Percentiles rank a stretch among this genome's conserved stretches.
phyloP scores from a whole-genome alignment of 1,140 invertebrate genomes.

The Teleogryllus occipitalis region DNA sequence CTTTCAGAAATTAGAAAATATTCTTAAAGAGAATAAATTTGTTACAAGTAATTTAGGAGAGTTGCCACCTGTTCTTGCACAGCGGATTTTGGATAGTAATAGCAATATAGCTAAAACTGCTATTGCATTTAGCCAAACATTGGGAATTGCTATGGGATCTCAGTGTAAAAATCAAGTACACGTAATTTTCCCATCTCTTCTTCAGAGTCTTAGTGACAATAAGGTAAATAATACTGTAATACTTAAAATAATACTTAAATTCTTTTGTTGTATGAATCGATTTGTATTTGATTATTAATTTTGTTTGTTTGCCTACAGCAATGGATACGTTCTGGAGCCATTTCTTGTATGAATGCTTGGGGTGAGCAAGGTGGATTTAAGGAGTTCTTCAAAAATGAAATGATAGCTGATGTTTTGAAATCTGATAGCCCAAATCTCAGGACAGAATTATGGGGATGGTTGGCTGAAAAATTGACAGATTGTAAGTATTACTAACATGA shows the following conservation, averaged over 20 bases:
- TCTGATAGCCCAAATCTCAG: conserved; percentile 73
- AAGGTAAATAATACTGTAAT: conserved; percentile 46
- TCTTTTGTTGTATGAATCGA: too few species aligned
- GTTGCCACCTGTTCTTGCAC: conserved; percentile 65
- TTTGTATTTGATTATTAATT: conserved; percentile 15
- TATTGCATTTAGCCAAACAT: conserved; percentile 66
- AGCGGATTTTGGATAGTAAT: conserved; percentile 78
- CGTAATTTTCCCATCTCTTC: conserved; percentile 72
- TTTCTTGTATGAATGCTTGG: conserved; percentile 75
- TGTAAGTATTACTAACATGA: conserved; percentile 38
- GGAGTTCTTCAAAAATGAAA: conserved; percentile 82
- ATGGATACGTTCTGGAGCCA: conserved; percentile 66
- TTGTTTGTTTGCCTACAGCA: conserved; percentile 35
- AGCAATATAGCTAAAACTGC: conserved; percentile 79
- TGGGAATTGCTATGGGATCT: conserved; percentile 72
- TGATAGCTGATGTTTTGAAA: conserved; percentile 77
- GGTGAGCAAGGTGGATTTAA: conserved; percentile 68
- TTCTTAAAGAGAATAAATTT: conserved; percentile 66
- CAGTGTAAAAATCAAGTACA: conserved; percentile 71
- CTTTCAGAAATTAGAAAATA: conserved; percentile 64
- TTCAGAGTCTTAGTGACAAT: conserved; percentile 60
- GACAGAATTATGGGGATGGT: conserved; percentile 74
- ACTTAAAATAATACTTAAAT: not conserved
- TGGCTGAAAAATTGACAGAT: conserved; percentile 68
- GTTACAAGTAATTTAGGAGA: conserved; percentile 78